A percentile compares a stretch with the other conserved stretches of the same genome.
Conservation (phyloP, 1,140 invertebrate genomes). For the Drosophila punjabiensis region DNA sequence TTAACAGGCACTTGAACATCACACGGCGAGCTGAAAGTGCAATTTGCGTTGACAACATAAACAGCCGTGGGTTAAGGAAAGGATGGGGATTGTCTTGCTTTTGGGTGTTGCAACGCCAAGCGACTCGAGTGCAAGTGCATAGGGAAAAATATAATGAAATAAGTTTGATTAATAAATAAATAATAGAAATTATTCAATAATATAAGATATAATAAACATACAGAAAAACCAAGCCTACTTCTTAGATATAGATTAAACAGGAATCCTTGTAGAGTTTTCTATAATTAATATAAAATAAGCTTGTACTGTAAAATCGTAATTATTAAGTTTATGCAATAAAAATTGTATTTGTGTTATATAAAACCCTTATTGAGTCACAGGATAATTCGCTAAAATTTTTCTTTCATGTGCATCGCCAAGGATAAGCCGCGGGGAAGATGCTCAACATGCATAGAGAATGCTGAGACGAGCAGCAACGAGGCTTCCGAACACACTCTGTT, state of each 20-base stretch:
- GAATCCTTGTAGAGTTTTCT: neutral
- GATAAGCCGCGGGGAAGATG: conserved; percentile 48
- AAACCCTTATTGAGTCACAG: neutral
- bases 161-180: neutral
- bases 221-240: neutral
- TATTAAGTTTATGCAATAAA: neutral
- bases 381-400: neutral
- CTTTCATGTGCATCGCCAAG: conserved; percentile 29
- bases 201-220: neutral
- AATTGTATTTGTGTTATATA: neutral
- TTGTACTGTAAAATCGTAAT: neutral
- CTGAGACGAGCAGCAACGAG: conserved; percentile 8
- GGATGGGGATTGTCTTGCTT: conserved; percentile 4
- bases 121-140: conserved; percentile 33
- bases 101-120: conserved; percentile 25
- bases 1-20: conserved; percentile 81
- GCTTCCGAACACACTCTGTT: conserved; percentile 39
- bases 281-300: neutral
- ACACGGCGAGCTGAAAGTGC: conserved; percentile 72
- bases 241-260: neutral
- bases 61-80: conserved; percentile 17
- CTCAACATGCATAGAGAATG: conserved; percentile 39
- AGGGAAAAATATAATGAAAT: neutral
- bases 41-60: conserved; percentile 74
- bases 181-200: neutral